Evolutionary conservation across 2,797 vertebrate genomes (phyloP).

Genomic region (Chelon auratus): DNA sequence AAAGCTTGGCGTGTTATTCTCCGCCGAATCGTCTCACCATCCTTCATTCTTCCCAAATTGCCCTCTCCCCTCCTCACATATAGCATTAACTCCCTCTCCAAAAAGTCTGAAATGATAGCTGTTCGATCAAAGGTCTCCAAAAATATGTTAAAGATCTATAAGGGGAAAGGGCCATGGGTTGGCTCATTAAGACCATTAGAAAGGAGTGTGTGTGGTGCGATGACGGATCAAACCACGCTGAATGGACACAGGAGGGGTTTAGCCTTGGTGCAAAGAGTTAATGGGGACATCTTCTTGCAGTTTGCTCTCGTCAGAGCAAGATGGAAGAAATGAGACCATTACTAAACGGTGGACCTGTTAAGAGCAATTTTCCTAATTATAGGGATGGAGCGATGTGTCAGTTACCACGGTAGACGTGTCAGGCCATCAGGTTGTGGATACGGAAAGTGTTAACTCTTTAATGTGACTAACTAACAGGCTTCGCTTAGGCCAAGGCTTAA

Average conservation of each 20-base stretch:
- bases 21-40: slow-evolving; percentile 82
- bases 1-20: slow-evolving; percentile 85
- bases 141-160: slow-evolving; percentile 89
- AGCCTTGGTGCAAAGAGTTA: slow-evolving; percentile 87
- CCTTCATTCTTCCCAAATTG: slow-evolving; percentile 87
- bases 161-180: slow-evolving; percentile 84
- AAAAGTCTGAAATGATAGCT: slow-evolving; percentile 86
- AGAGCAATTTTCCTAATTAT: slow-evolving; percentile 94
- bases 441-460: slow-evolving; percentile 82
- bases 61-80: slow-evolving; percentile 71
- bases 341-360: slow-evolving; percentile 86
- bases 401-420: slow-evolving; percentile 81
- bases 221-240: slow-evolving; percentile 69
- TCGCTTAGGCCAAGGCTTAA: slow-evolving; percentile 71
- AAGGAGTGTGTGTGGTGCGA: slow-evolving; percentile 43
- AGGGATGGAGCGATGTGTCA: slow-evolving; percentile 85
- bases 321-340: slow-evolving; percentile 89
- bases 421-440: slow-evolving; percentile 77
- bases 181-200: slow-evolving; percentile 87
- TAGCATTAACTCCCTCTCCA: slow-evolving; percentile 82
- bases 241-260: slow-evolving; percentile 82
- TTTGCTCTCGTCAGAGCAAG: slow-evolving; percentile 88
- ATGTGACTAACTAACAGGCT: slow-evolving; percentile 77
- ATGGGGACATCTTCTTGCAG: slow-evolving; percentile 91
- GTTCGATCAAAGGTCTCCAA: slow-evolving; percentile 87